Base-by-base conservation (phyloP, 2,113 vertebrate genomes). In the Pseudorhombus dupliciocellatus region DNA sequence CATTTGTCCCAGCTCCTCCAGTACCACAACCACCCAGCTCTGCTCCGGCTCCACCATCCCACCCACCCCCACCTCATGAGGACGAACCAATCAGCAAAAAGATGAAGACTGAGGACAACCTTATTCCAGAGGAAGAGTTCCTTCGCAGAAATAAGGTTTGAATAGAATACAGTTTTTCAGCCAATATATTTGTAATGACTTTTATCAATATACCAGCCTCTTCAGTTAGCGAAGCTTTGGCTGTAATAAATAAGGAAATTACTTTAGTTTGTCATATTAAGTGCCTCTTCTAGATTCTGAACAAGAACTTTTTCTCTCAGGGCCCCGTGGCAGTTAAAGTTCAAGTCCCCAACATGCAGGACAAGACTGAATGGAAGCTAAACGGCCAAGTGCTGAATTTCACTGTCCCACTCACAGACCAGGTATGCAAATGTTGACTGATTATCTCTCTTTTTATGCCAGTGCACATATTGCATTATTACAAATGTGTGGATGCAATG, bases 321-420 rank as follows among this genome's bases (percentile, higher is more conserved):
- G 97, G 97, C 85, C 97, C 97, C 0, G 97, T 99, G 71, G 96
- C 96, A 0, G 96, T 99, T 84, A 99, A 99, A 91, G 97, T 99
- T 8, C 97, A 99, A 64, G 98, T 99, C 11, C 98, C 97, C 80
- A 99, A 98, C 93, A 99, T 99, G 98, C 98, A 98, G 91, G 98
- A 99, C 92, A 99, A 99, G 94, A 97, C 95, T 0, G 98, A 99
- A 95, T 99, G 98, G 98, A 99, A 99, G 75, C 92, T 99, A 71
- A 96, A 93, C 0, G 98, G 98, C 74, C 98, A 99, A 86, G 93
- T 98, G 75, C 87, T 99, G 84, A 96, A 94, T 84, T 99, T 99
- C 90, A 98, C 96, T 3, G 95, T 99, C 40, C 97, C 97, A 0
- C 96, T 99, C 55, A 95, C 97, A 31, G 97, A 99, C 88, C 97